These are phyloP conservation scores for Microdon myrmicae DNA, from an alignment of 2,888 invertebrate species.

Conservation along the genomic window DNA sequence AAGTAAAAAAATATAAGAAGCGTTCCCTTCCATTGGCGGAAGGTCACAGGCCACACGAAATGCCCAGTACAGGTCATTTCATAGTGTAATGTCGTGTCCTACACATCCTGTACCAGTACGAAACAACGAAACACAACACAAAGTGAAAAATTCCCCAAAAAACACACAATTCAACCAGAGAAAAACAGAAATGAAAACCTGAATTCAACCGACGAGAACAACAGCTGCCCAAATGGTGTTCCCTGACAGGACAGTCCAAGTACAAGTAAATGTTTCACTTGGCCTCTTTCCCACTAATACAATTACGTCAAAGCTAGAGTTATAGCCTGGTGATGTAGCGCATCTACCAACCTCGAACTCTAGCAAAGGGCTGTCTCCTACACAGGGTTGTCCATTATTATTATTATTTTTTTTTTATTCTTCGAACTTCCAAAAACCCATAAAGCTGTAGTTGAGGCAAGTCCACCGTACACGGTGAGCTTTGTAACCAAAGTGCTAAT, in stretches of 20 bases:
- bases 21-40: conserved; percentile 5
- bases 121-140: conserved; percentile 16
- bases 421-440: conserved; percentile 10
- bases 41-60: conserved; percentile 7
- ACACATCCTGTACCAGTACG: conserved; percentile 28
- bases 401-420: conserved; percentile 6
- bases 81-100: conserved; percentile 18
- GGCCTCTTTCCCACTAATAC: conserved; percentile 51
- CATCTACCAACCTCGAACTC: conserved; percentile 42
- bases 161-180: neutral
- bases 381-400: conserved; percentile 4
- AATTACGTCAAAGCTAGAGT: conserved; percentile 51
- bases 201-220: conserved; percentile 23
- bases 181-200: neutral
- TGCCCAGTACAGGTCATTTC: conserved; percentile 20
- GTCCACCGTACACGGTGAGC: conserved; percentile 39
- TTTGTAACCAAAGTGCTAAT: conserved; percentile 55
- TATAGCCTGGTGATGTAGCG: conserved; percentile 41
- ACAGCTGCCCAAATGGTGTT: conserved; percentile 31
- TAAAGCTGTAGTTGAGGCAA: no score
- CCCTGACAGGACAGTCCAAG: conserved; percentile 3
- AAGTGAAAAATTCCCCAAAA: conserved; percentile 7
- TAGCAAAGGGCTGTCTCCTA: conserved; percentile 32
- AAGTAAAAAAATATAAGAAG: no score
- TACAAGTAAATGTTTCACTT: conserved; percentile 50